These are phyloP conservation scores for Pseudopodoces humilis DNA, from an alignment of 2,113 vertebrate species.

Conservation along the genomic window DNA sequence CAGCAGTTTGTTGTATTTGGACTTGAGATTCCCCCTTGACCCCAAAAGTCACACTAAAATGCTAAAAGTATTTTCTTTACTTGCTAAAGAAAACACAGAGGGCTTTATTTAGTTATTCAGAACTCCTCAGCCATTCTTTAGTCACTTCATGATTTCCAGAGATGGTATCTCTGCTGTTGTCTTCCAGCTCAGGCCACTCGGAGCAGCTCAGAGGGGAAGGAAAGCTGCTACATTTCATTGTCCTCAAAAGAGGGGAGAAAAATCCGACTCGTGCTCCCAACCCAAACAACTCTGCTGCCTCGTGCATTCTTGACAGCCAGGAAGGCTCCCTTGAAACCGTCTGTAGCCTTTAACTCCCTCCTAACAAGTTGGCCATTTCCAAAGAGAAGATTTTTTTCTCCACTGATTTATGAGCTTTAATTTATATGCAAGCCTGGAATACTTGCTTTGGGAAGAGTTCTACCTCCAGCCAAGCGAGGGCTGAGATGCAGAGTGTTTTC, in stretches of 20 bases:
- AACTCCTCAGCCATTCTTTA: constrained; percentile 57
- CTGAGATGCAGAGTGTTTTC: not conserved
- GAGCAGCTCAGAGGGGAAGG: not conserved
- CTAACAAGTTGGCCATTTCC: constrained; percentile 21
- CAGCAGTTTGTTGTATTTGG: constrained; percentile 72
- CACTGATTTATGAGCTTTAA: constrained; percentile 45
- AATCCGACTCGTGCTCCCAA: constrained; percentile 16
- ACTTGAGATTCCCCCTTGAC: constrained; percentile 65
- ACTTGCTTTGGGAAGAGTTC: constrained; percentile 40
- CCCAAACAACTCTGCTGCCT: constrained; percentile 40
- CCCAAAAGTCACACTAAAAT: constrained; percentile 73
- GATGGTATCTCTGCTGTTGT: constrained; percentile 62
- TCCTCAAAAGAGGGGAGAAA: constrained; percentile 55
- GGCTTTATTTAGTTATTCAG: constrained; percentile 67
- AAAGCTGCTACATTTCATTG: constrained; percentile 59
- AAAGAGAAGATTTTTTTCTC: constrained; percentile 29
- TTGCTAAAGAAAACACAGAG: constrained; percentile 73
- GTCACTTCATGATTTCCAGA: constrained; percentile 67
- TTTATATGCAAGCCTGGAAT: constrained; percentile 52
- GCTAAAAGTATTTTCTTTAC: constrained; percentile 78
- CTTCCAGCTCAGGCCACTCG: not conserved
- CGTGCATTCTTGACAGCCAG: constrained; percentile 41
- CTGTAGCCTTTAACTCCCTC: constrained; percentile 25
- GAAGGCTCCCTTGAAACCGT: not conserved
- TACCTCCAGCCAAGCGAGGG: not conserved